A percentile compares a stretch with the other conserved stretches of the same genome.
Evolutionary conservation across 1,140 invertebrate species (phyloP).

Genomic region (Pachypsylla venusta): DNA sequence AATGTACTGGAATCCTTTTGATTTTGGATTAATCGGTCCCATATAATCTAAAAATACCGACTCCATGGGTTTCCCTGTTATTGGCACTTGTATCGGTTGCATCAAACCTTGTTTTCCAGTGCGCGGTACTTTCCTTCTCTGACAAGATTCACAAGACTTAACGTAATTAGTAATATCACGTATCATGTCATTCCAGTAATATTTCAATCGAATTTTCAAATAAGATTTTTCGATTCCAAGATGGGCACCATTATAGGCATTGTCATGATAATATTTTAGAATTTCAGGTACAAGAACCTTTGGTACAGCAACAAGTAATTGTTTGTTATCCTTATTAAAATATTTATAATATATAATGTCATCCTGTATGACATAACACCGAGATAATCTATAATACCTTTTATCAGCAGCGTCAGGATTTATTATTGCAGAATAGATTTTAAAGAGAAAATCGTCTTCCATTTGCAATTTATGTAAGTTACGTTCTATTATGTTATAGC

Average conservation of each 20-base stretch:
- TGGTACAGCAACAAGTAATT: not conserved
- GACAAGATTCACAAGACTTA: not conserved
- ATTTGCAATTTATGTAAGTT: not conserved
- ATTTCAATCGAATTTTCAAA: not conserved
- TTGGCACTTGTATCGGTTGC: not conserved
- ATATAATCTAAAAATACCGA: not conserved
- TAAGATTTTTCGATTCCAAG: not conserved
- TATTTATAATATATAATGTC: not conserved
- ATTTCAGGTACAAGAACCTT: not conserved
- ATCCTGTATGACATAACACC: not conserved
- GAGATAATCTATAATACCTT: not conserved
- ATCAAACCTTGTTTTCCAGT: not conserved
- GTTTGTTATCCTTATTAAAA: not conserved
- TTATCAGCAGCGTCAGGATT: not conserved
- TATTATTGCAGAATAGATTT: not conserved
- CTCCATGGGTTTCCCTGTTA: not conserved
- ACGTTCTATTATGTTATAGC: not conserved
- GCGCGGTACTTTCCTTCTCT: not conserved
- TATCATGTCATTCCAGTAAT: not conserved
- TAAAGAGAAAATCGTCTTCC: not conserved
- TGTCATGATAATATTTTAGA: not conserved
- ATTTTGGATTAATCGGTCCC: not conserved
- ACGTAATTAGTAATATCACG: not conserved
- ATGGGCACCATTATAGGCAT: not conserved
- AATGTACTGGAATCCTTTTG: not conserved